Base-by-base conservation (phyloP, 2,888 invertebrate genomes). In the Physocephala rufipes region DNA sequence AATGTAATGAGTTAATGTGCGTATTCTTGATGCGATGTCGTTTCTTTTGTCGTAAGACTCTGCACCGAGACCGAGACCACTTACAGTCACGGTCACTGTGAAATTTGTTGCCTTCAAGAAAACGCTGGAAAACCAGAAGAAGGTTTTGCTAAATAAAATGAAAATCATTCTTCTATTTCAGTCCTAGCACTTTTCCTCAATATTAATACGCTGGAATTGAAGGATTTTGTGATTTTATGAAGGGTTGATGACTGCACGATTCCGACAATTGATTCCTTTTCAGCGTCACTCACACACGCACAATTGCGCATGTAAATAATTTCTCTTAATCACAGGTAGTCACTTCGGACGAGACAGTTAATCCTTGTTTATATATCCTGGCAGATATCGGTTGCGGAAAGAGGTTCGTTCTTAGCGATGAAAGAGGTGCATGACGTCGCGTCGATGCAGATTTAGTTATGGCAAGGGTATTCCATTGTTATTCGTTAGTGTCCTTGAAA, bases 161-260 rank as follows among this genome's bases (percentile, higher is more conserved):
- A n/a, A 49, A 49, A 45, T 26, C 2, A 73, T 71, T 69, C 53
- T 53, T 19, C 16, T 3, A 2, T 9, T 36, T 36, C 36, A 4
- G 4, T 36, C 36, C 36, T 36, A 7, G 36, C 9, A 7, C 36
- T 36, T 9, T 36, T 36, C 36, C 36, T 36, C 9, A 36, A 36
- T 36, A 36, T 36, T 4, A 36, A 9, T 36, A 7, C 36, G 21
- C 15, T 21, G 1, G n/a, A n/a, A 7, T 30, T 74, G 82, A 83
- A 82, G 82, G 82, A 82, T 82, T 82, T 82, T 82, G 83, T 82
- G 82, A 82, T 83, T 82, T 82, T 82, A 83, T 82, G 82, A 78
- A 82, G 82, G 82, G 82, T 82, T 82, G 83, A 26, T 43, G 15
- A 53, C 51, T 62, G 19, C 36, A 36, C 9, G 36, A 36, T 36